Conservation (phyloP, 2,113 vertebrate species). For the Symphodus melops region DNA sequence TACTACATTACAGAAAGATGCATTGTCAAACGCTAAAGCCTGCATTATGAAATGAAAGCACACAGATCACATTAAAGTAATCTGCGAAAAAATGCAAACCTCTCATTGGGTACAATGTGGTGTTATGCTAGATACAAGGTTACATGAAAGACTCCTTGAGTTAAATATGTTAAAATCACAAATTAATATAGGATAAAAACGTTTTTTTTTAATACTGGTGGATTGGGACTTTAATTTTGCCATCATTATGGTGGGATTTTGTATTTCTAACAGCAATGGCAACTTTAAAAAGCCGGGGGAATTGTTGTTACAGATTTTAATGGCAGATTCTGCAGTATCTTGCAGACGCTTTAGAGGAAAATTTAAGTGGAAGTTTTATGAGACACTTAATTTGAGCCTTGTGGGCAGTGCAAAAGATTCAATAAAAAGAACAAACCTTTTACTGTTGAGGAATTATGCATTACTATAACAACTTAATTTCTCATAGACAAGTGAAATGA, state of each 20-base stretch:
- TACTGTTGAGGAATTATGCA: conserved; percentile 29
- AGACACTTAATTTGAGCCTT: conserved; percentile 64
- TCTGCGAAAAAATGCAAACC: conserved; percentile 41
- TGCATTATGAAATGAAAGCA: conserved; percentile 60
- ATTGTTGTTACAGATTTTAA: conserved; percentile 67
- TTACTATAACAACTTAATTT: conserved; percentile 35
- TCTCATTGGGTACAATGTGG: conserved; percentile 47
- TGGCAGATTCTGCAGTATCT: conserved; percentile 55
- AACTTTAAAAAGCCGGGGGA: conserved; percentile 66
- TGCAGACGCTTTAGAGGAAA: conserved; percentile 64
- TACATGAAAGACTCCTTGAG: conserved; percentile 49
- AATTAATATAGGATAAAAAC: conserved; percentile 59
- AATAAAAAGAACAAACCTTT: conserved; percentile 58
- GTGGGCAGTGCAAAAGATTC: conserved; percentile 52
- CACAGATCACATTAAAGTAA: conserved; percentile 51
- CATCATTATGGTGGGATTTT: conserved; percentile 59
- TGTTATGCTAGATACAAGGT: conserved; percentile 49
- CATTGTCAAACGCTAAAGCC: conserved; percentile 48
- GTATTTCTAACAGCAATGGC: conserved; percentile 67
- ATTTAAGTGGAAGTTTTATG: conserved; percentile 67
- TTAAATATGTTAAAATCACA: conserved; percentile 50
- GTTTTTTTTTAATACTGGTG: conserved; percentile 50
- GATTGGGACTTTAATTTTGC: conserved; percentile 60
- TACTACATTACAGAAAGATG: conserved; percentile 33
- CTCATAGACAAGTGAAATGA: conserved; percentile 14